Evolutionary conservation across 2,888 invertebrate species (phyloP), one percentile per base, ranked within the genome.

Genomic region (Lithosia quadra): DNA sequence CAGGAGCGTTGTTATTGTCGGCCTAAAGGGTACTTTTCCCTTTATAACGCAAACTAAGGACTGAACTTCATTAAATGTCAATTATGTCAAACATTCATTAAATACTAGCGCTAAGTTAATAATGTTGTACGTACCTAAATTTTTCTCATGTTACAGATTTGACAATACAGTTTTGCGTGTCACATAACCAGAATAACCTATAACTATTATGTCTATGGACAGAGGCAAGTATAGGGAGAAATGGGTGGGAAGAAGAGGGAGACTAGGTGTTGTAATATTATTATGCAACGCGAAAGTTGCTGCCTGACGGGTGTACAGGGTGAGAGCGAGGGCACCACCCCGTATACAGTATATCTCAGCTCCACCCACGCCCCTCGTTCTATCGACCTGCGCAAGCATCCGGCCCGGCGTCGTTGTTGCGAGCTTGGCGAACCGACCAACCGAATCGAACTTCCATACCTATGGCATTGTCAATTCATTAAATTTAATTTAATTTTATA

Each of bases 381-480:
- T 94, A 92, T 93, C 95, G 94, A 94, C 94, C 94, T 93, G 93
- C 93, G 93, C 94, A 87, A 86, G 90, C 89, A 87, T 88, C 89
- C 85, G 86, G 81, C 75, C 84, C 80, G 55, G 63, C 63, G 81
- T 75, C 80, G 83, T 83, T 79, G 86, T 84, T 83, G 81, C 84
- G 81, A 85, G 86, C 89, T 88, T 82, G 82, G 83, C 86, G 87
- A 86, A 88, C 88, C 84, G 85, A 67, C 74, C 77, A 73, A 83
- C 80, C 73, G 75, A 82, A 81, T 88, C 86, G 82, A 87, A 90
- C 85, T 86, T 84, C 83, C 86, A 82, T 83, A 79, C 83, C 75
- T 67, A 65, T 63, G 57, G 55, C 73, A 75, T n/a, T 75, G 77
- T 74, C 77, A 75, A 80, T 78, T 79, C 73, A 76, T 83, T 86